These are phyloP conservation scores for Lates japonicus DNA, from an alignment of 2,797 vertebrate genomes.

Conservation along the genomic window DNA sequence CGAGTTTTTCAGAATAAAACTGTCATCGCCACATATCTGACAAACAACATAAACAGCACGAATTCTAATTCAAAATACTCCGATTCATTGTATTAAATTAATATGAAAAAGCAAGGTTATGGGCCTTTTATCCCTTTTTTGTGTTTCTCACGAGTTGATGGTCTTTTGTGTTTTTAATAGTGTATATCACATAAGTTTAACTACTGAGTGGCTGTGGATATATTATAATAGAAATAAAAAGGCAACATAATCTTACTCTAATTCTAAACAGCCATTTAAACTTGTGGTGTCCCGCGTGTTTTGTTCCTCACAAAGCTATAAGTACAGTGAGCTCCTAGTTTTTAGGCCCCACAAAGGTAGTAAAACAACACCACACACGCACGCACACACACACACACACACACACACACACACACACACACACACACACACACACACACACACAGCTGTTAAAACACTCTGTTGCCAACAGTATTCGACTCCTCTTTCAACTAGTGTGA, in stretches of 20 bases:
- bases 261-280: too few species aligned
- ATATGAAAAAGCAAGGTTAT: too few species aligned
- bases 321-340: too few species aligned
- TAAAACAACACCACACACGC: background rate
- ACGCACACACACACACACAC: too few species aligned
- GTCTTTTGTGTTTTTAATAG: background rate
- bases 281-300: too few species aligned
- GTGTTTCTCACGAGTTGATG: background rate
- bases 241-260: too few species aligned
- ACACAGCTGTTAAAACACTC: constrained; percentile 12
- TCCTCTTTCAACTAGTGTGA: constrained; percentile 46
- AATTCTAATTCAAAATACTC: too few species aligned
- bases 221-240: too few species aligned
- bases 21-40: fast-evolving
- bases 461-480: background rate
- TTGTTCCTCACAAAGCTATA: too few species aligned
- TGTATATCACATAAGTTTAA: background rate
- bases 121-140: background rate
- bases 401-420: background rate
- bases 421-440: background rate
- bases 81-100: too few species aligned
- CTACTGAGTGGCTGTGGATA: background rate
- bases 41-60: background rate
- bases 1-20: constrained; percentile 34
- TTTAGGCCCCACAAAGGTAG: too few species aligned